Evolutionary conservation across 1,140 invertebrate species (phyloP).

Genomic region (Brachionus paranguensis): DNA sequence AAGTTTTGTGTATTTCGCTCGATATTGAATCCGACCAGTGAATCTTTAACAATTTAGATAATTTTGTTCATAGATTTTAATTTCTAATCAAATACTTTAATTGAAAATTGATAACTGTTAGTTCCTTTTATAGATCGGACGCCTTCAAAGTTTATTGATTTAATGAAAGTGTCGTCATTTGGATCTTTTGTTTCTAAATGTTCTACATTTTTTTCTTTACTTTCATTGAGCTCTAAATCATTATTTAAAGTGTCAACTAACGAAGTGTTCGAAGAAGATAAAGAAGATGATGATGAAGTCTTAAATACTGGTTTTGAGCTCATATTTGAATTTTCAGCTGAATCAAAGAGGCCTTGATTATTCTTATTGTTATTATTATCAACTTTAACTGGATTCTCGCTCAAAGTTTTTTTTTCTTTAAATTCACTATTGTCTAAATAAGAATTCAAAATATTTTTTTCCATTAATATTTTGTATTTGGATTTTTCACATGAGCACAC

Average conservation of each 20-base stretch:
- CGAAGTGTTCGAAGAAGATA: background rate
- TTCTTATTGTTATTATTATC: conserved; percentile 37
- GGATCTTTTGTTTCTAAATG: background rate
- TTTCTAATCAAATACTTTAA: conserved; percentile 9
- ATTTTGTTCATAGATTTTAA: background rate
- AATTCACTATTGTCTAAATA: background rate
- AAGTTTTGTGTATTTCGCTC: conserved; percentile 47
- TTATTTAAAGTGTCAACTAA: background rate
- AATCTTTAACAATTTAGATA: conserved; percentile 42
- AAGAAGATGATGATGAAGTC: background rate
- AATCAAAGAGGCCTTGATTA: background rate
- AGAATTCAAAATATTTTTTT: background rate
- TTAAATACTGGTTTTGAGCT: background rate
- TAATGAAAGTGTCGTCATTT: background rate
- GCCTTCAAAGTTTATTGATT: conserved; percentile 37
- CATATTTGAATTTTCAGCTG: background rate
- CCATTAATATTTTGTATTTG: background rate
- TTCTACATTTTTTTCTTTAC: background rate
- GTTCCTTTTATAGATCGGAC: conserved; percentile 28
- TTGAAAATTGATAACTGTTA: conserved; percentile 31
- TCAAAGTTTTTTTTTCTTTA: background rate
- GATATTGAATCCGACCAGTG: conserved; percentile 46
- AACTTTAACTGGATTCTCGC: background rate
- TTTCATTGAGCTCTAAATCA: background rate
- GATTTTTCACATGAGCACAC: background rate